Evolutionary conservation across 1,140 invertebrate genomes (phyloP).

Genomic region (Carposina sasakii): DNA sequence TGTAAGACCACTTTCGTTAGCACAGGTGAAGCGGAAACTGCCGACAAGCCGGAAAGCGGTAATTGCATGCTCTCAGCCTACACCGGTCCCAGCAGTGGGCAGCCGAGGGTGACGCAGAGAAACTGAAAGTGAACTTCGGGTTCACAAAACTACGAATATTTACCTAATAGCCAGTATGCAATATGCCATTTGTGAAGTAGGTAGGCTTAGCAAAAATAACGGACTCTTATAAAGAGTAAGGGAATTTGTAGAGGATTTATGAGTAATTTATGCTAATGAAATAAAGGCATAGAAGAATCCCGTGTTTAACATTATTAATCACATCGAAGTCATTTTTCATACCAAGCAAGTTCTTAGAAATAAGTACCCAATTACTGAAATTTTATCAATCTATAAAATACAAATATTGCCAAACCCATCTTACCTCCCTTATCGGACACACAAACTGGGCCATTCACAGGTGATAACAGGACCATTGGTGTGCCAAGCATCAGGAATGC

Average conservation of each 20-base stretch:
- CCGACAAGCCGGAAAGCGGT: slow-evolving; percentile 41
- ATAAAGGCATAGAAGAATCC: background rate
- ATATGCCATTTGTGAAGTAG: no score
- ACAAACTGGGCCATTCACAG: no score
- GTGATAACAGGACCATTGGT: no score
- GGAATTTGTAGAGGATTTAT: background rate
- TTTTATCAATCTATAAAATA: no score
- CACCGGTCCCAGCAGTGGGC: slow-evolving; percentile 18
- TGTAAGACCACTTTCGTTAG: slow-evolving; percentile 39
- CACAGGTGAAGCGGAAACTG: slow-evolving; percentile 29
- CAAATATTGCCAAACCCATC: no score
- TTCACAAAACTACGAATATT: background rate
- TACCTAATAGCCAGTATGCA: slow-evolving; percentile 7
- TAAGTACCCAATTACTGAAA: no score
- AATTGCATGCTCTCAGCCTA: slow-evolving; percentile 21
- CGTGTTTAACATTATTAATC: no score
- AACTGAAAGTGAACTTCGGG: slow-evolving; percentile 37
- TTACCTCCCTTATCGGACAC: no score
- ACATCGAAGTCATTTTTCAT: no score
- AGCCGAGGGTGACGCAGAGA: slow-evolving; percentile 51
- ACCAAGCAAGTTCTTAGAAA: no score
- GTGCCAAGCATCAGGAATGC: no score
- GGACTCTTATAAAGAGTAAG: background rate
- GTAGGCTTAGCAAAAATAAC: no score
- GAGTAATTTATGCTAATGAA: background rate